Conservation (phyloP, 1,140 invertebrate species). For the Drosophila kohkoa region DNA sequence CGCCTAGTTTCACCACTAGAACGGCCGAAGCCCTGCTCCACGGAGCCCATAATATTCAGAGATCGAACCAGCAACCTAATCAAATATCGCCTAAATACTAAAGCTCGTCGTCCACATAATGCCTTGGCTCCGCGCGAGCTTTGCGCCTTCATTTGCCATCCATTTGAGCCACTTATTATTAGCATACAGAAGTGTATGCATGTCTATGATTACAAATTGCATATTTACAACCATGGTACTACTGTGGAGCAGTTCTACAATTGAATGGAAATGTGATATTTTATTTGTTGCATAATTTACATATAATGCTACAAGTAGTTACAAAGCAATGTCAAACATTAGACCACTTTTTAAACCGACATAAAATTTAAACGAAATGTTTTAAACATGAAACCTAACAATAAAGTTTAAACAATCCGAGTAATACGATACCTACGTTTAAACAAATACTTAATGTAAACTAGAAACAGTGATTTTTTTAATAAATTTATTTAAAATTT, state of each 20-base stretch:
- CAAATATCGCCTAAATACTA: constrained; percentile 79
- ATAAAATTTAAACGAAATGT: no score
- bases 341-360: no score
- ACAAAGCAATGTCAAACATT: no score
- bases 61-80: constrained; percentile 86
- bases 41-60: constrained; percentile 92
- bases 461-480: no score
- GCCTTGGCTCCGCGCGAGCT: constrained; percentile 86
- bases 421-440: no score
- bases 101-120: constrained; percentile 23
- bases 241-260: constrained; percentile 64
- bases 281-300: background rate
- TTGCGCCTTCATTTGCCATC: constrained; percentile 99
- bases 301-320: no score
- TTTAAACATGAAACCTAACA: no score
- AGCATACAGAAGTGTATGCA: constrained; percentile 97
- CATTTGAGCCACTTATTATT: constrained; percentile 97
- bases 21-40: constrained; percentile 96
- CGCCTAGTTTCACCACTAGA: constrained; percentile 98
- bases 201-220: constrained; percentile 98
- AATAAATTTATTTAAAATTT: no score
- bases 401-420: no score
- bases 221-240: constrained; percentile 87
- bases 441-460: no score
- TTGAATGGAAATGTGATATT: constrained; percentile 25